Base-by-base conservation (phyloP, 2,113 vertebrate genomes). In the Pseudolaguvia tuberculata region DNA sequence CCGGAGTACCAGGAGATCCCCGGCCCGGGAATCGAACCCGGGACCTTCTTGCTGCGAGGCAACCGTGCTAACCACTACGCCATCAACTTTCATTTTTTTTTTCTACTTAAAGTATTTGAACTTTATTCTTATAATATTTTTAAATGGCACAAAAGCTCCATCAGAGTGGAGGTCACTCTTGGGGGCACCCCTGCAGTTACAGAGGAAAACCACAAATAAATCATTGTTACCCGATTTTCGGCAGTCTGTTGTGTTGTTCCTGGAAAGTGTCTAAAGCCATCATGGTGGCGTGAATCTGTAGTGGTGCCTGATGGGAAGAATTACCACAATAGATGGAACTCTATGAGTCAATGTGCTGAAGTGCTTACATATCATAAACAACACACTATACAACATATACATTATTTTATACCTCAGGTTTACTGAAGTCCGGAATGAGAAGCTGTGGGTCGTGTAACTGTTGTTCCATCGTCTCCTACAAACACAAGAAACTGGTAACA, bases 381-480 rank as follows among this genome's bases (percentile, higher is more conserved):
- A 51, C 17, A 51, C 50, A 53, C 20, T 1, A 53, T 21, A 53
- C 51, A 53, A 53, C 51, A 53, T 4, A 53, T 4, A 53, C 20
- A 53, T 4, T 61, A 20, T 51, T 11, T 27, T 71, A 61, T 85
- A 98, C 97, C 93, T 98, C 94, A 79, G 95, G 93, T 86, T 95
- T 98, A 88, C 96, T 97, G 80, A 94, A 96, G 87, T 99, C 97
- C 1, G 90, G 92, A 81, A 86, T 89, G 67, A 98, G 89, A 70
- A 89, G 93, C 58, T 85, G 88, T 61, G 97, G 95, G 66, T 94
- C 90, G 81, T 84, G 89, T 81, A 98, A 81, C 88, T 99, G 96
- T 61, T 72, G 90, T 82, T 93, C 93, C 86, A 99, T 73, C 42
- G 85, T 88, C 78, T 97, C 95, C 97, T 99, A 83, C 18, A 75